These are phyloP conservation scores for Cottus gobio DNA, from an alignment of 2,113 vertebrate genomes.

Conservation along the genomic window DNA sequence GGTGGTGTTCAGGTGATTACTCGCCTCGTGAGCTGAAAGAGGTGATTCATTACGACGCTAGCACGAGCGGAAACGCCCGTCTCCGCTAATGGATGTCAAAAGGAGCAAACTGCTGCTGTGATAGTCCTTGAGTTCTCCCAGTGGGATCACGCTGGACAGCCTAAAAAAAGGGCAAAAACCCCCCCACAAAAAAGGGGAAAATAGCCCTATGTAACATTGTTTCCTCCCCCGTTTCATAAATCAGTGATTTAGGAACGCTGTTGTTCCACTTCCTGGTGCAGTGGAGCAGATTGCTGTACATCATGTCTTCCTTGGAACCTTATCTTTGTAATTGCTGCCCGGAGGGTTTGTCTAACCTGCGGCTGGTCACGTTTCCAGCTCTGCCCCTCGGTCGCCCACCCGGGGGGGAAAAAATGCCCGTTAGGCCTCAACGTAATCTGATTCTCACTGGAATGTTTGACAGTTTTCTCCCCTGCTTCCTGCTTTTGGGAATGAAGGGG, in stretches of 20 bases:
- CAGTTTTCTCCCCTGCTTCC: constrained; percentile 60
- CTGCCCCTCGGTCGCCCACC: constrained; percentile 24
- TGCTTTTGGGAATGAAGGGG: constrained; percentile 49
- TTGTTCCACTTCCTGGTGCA: constrained; percentile 70
- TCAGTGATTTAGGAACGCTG: constrained; percentile 45
- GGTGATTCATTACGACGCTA: constrained; percentile 53
- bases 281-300: constrained; percentile 48
- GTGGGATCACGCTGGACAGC: constrained; percentile 1
- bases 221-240: constrained; percentile 43
- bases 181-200: neutral
- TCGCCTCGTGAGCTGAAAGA: constrained; percentile 36
- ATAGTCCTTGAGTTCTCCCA: constrained; percentile 32
- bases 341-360: constrained; percentile 68
- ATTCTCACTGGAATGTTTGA: constrained; percentile 71
- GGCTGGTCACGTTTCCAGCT: constrained; percentile 69
- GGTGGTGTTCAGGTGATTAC: constrained; percentile 49
- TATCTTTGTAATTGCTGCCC: constrained; percentile 72
- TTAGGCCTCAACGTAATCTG: constrained; percentile 61
- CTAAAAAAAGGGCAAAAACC: neutral
- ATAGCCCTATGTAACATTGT: neutral
- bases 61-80: constrained; percentile 59
- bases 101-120: constrained; percentile 47
- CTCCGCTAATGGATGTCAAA: constrained; percentile 55
- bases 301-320: constrained; percentile 61
- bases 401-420: constrained; percentile 48